These are phyloP conservation scores for Caenorhabditis wallacei DNA, from an alignment of 2,888 invertebrate species.

Conservation along the genomic window DNA sequence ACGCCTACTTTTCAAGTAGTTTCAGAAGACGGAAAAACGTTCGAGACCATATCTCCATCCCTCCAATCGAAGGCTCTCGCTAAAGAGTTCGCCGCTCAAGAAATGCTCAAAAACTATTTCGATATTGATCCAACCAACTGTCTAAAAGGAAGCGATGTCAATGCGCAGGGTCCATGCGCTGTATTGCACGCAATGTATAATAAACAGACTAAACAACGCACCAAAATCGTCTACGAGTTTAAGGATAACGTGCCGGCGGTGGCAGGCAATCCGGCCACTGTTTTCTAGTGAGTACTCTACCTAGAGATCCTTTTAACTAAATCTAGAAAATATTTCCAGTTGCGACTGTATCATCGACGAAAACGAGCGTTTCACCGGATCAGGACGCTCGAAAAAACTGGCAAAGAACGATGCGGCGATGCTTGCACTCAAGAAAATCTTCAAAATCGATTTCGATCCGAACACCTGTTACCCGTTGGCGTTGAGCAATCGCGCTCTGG, in stretches of 20 bases:
- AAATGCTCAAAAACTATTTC: slow-evolving; percentile 62
- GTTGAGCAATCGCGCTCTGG: background rate
- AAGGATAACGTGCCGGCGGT: slow-evolving; percentile 57
- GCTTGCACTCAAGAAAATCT: slow-evolving; percentile 65
- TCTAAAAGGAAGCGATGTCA: background rate
- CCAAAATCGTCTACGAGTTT: slow-evolving; percentile 49
- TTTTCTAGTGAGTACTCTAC: slow-evolving; percentile 45
- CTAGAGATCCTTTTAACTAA: background rate
- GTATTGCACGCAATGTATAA: slow-evolving; percentile 48
- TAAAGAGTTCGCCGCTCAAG: slow-evolving; percentile 56
- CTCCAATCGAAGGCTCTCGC: slow-evolving; percentile 59
- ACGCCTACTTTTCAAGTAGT: no score
- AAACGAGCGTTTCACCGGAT: slow-evolving; percentile 61
- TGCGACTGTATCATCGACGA: slow-evolving; percentile 55
- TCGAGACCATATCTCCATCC: slow-evolving; percentile 29
- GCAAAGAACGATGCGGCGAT: slow-evolving; percentile 71
- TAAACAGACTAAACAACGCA: slow-evolving; percentile 28
- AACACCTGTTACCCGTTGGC: slow-evolving; percentile 34
- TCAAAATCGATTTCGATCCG: slow-evolving; percentile 59
- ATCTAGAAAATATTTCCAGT: slow-evolving; percentile 29
- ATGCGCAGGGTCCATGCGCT: slow-evolving; percentile 42
- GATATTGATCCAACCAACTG: slow-evolving; percentile 37
- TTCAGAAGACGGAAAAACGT: slow-evolving; percentile 15
- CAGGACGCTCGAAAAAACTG: slow-evolving; percentile 69
- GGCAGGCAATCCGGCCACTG: slow-evolving; percentile 26